Base-by-base conservation (phyloP, 2,888 invertebrate species). In the Calameuta idolon region DNA sequence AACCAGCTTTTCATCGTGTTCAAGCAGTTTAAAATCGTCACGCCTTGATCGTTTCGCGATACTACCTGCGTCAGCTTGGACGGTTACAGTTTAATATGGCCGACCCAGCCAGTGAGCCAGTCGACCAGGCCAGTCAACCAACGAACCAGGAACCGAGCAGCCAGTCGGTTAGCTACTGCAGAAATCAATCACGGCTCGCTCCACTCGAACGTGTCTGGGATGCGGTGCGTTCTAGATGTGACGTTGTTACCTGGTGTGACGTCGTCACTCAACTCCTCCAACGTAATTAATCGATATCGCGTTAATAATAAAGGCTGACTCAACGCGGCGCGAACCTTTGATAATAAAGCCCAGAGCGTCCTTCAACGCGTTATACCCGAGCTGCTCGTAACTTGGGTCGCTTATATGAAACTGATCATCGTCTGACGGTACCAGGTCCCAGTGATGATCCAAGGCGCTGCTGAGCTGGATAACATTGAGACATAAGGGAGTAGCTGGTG, bases 61-160 rank as follows among this genome's bases (percentile, higher is more conserved):
- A 33, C 71, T 31, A 33, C 31, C 33, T 4, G 71, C 71, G 71
- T 71, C 71, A 71, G 71, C 71, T 71, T 71, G 71, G 71, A 71
- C 15, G 31, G 71, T 71, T 71, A 71, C 71, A 33, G 31, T 71
- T 71, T 71, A 71, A 71, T 33, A 33, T 33, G 31, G 31, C 71
- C 71, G 71, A 31, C 31, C 71, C 33, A 71, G 31, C 71, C 71
- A 15, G 71, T 5, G 15, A 12, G 33, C 69, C 69, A 15, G 33
- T 69, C 33, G 69, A 12, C 23, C 30, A 69, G n/a, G 30, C 69
- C 31, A 31, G 69, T 69, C 69, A 12, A 30, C 71, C 71, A 4
- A 3, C 71, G 71, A 71, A 33, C 31, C 71, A 55, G 71, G 30
- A 71, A 71, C 71, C n/a, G 4, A 12, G 12, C 23, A 55, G 15